phyloP scores from a whole-genome alignment of 2,113 vertebrate genomes.

The Picathartes gymnocephalus region DNA sequence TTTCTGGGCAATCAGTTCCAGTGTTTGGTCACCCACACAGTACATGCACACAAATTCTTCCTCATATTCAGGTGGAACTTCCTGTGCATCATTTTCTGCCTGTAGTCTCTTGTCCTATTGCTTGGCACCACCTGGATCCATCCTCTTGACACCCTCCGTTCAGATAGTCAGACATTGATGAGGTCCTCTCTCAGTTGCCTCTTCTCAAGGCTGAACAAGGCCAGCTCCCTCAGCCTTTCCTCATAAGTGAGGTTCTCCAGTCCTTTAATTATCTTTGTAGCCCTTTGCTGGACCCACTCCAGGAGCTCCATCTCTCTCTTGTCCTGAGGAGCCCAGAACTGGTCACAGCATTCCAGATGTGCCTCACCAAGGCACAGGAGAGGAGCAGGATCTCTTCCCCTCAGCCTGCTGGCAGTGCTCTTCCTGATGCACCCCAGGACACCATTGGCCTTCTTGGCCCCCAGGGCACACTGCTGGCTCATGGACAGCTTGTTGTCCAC shows the following conservation, averaged over 20 bases:
- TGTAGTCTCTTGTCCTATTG: background rate
- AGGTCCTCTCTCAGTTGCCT: background rate
- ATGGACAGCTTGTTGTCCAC: background rate
- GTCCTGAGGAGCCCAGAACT: background rate
- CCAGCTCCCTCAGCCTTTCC: background rate
- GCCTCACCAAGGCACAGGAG: too few relatives aligned
- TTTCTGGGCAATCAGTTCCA: background rate
- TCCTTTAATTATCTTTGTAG: background rate
- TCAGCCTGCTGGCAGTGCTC: rapidly evolving
- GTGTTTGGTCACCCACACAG: background rate
- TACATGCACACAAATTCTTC: background rate
- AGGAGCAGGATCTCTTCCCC: background rate
- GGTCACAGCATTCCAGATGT: background rate
- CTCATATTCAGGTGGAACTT: background rate
- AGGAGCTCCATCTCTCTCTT: too few relatives aligned
- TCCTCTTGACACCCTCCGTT: background rate
- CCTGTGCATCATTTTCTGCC: background rate
- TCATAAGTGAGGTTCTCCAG: background rate
- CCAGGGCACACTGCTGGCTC: background rate
- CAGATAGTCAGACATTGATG: background rate
- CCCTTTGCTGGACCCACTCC: background rate
- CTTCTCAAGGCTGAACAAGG: background rate
- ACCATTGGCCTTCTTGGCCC: background rate
- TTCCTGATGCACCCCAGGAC: background rate
- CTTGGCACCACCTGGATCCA: background rate